A percentile compares a stretch with the other conserved stretches of the same genome.
These are phyloP conservation scores for Epinephelus moara DNA, from an alignment of 2,113 vertebrate species.

Conservation along the genomic window DNA sequence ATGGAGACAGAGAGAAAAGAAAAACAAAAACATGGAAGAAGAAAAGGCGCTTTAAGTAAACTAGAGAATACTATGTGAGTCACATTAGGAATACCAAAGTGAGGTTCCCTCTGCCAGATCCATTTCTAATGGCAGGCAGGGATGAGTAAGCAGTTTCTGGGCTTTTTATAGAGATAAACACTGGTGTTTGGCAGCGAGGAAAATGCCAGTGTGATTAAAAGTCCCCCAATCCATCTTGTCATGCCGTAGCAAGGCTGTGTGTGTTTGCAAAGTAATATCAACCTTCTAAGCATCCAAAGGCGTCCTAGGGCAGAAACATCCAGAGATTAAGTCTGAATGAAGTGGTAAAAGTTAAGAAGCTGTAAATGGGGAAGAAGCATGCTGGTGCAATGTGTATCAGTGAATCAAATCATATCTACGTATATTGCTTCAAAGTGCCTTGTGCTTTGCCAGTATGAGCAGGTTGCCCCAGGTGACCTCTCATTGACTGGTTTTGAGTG, in stretches of 20 bases:
- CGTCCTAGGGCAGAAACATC: background rate
- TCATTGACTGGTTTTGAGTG: conserved; percentile 68
- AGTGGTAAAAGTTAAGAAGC: conserved; percentile 1
- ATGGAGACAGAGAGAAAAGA: conserved; percentile 6
- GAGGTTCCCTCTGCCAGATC: conserved; percentile 34
- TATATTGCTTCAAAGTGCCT: conserved; percentile 28
- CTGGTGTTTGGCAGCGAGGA: conserved; percentile 56
- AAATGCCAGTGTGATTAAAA: conserved; percentile 69
- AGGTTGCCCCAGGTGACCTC: conserved; percentile 65
- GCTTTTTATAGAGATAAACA: conserved; percentile 62
- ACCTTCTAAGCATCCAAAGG: conserved; percentile 40
- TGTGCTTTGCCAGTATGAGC: conserved; percentile 36
- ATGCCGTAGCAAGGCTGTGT: conserved; percentile 25
- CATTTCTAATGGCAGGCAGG: conserved; percentile 56
- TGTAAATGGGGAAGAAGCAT: background rate
- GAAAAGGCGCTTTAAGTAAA: conserved; percentile 39
- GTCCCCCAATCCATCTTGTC: conserved; percentile 56
- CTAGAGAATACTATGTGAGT: conserved; percentile 40
- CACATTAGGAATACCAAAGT: conserved; percentile 41
- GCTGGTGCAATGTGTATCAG: background rate
- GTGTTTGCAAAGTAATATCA: conserved; percentile 50
- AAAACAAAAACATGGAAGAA: background rate
- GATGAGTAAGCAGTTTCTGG: conserved; percentile 67
- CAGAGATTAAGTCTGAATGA: conserved; percentile 22
- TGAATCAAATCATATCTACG: conserved; percentile 26